phyloP scores from a whole-genome alignment of 1,140 invertebrate species.

The Panagrolaimus sp. region DNA sequence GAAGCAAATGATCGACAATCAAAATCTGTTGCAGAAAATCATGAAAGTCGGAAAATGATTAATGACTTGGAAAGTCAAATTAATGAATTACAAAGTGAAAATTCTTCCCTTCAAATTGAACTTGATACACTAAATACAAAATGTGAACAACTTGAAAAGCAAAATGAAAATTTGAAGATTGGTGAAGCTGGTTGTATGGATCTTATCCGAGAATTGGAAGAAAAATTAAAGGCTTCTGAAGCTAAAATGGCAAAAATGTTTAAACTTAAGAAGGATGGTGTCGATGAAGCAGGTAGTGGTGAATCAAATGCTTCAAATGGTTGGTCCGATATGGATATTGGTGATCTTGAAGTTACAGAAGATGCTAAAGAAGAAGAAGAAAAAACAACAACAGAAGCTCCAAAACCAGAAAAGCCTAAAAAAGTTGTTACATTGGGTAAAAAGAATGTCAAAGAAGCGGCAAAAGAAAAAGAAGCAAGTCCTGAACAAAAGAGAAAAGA shows the following conservation, averaged over 20 bases:
- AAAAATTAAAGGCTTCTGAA: neutral
- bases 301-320: slow-evolving; percentile 11
- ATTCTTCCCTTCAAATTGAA: neutral
- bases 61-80: neutral
- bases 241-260: neutral
- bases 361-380: neutral
- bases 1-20: neutral
- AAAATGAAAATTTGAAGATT: neutral
- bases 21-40: neutral
- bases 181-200: neutral
- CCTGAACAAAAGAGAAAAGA: neutral
- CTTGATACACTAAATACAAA: neutral
- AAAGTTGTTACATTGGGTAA: slow-evolving; percentile 12
- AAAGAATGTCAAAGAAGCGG: neutral
- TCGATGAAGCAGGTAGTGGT: slow-evolving; percentile 4
- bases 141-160: neutral
- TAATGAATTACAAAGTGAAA: neutral
- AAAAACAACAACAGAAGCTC: neutral
- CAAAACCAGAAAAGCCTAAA: neutral
- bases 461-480: neutral
- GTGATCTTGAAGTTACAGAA: slow-evolving; percentile 2
- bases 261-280: neutral
- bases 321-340: slow-evolving; percentile 13
- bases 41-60: neutral
- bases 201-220: neutral